phyloP scores from a whole-genome alignment of 2,113 vertebrate genomes.

The Alethe diademata region DNA sequence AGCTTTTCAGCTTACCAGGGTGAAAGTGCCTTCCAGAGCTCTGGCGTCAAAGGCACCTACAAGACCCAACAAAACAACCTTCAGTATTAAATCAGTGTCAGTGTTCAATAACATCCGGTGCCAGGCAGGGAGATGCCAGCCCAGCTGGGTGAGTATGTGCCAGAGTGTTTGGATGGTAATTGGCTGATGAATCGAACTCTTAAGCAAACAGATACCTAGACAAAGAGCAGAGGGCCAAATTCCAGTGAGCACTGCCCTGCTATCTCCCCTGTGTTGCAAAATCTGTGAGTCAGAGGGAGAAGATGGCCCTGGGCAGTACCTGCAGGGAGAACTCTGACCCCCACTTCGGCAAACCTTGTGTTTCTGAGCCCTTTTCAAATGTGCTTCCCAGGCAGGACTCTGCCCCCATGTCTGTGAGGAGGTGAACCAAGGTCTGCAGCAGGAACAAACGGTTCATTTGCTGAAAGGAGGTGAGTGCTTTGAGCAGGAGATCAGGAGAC shows the following conservation, averaged over 20 bases:
- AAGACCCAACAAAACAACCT: not conserved
- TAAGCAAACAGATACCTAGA: slow-evolving; percentile 12
- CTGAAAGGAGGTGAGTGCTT: not conserved
- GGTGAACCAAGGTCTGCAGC: not conserved
- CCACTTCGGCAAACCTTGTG: not conserved
- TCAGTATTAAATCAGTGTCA: not conserved
- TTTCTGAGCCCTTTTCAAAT: not conserved
- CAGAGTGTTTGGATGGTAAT: not conserved
- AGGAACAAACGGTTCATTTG: not conserved
- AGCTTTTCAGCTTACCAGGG: not conserved
- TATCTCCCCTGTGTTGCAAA: not conserved
- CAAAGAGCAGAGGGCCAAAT: slow-evolving; percentile 29
- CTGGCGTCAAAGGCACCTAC: not conserved
- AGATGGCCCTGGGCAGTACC: not conserved
- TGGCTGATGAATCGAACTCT: not conserved
- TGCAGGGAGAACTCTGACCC: not conserved
- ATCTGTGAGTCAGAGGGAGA: not conserved
- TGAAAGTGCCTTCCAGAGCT: not conserved
- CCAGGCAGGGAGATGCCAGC: not conserved
- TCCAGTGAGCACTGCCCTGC: not conserved
- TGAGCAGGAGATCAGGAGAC: not conserved
- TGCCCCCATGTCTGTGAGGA: not conserved
- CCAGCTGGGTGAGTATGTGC: not conserved
- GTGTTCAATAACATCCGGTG: not conserved
- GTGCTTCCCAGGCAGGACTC: not conserved